A percentile compares a stretch with the other conserved stretches of the same genome.
Evolutionary conservation across 2,113 vertebrate species (phyloP).

Genomic region (Lampris megalopsis): DNA sequence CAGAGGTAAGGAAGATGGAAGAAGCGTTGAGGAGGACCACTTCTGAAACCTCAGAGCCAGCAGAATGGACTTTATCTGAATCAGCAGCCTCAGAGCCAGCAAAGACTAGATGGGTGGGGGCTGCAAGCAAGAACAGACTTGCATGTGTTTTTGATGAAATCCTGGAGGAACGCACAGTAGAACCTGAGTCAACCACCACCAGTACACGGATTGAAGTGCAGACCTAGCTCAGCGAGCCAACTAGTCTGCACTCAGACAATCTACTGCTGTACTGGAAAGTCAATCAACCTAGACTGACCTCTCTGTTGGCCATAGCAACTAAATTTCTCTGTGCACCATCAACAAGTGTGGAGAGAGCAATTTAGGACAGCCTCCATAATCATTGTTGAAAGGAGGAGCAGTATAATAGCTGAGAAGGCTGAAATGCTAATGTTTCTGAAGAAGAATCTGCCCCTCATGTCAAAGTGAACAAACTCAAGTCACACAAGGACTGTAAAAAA

Average conservation of each 20-base stretch:
- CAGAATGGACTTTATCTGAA: background rate
- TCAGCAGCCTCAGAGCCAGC: background rate
- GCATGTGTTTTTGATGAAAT: background rate
- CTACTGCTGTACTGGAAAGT: slow-evolving; percentile 19
- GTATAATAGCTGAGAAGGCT: too few species aligned
- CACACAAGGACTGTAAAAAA: too few species aligned
- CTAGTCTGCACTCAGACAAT: slow-evolving; percentile 24
- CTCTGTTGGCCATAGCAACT: slow-evolving; percentile 14
- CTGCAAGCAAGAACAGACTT: background rate
- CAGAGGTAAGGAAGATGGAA: too few species aligned
- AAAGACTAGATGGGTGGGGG: background rate
- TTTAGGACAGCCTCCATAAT: slow-evolving; percentile 34
- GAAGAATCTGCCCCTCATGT: too few species aligned
- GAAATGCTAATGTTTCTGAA: too few species aligned
- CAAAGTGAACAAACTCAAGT: too few species aligned
- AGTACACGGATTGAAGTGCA: background rate
- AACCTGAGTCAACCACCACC: background rate
- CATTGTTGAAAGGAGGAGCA: slow-evolving; percentile 31
- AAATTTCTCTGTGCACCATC: slow-evolving; percentile 37
- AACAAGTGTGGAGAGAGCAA: slow-evolving; percentile 32
- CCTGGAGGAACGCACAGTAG: background rate
- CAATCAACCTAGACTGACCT: slow-evolving; percentile 24
- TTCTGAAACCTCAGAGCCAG: background rate
- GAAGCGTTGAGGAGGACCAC: background rate
- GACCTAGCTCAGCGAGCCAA: slow-evolving; percentile 24